Evolutionary conservation across 2,113 vertebrate genomes (phyloP), one percentile per base, ranked within the genome.

Genomic region (Chauna torquata): DNA sequence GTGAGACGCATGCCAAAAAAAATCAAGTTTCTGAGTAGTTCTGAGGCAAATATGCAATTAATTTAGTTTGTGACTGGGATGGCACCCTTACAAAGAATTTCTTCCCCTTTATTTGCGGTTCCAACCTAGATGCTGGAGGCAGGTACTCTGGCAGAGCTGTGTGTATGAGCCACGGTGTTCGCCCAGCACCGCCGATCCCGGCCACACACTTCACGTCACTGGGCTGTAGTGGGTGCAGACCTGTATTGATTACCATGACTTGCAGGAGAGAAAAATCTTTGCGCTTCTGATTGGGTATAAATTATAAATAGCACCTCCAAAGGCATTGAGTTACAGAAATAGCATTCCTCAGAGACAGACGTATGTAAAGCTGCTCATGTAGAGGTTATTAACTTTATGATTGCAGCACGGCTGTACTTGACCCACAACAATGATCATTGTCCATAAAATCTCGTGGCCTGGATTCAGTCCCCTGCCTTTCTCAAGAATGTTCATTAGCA

Each of bases 321-420:
- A 98, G 97, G 88, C 97, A 94, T 82, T 94, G 93, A 97, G 97
- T 98, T 92, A 80, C 85, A 94, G 91, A 96, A 98, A 95, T 95
- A 95, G 78, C 96, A 92, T 96, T 97, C 96, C 98, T 98, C 95
- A 52, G 92, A 95, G 94, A 88, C 94, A 94, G 96, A 91, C 91
- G 45, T 97, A 97, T 97, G 96, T 98, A 98, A 98, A 96, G 84
- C 96, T 98, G 97, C 97, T 97, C 68, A 77, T 88, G 54, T 94
- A 95, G 97, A 97, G 89, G 94, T 98, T 98, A 98, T 99, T 98
- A 98, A 98, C 98, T 98, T 97, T 94, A 96, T 98, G 97, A 98
- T 98, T 98, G 97, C 94, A 89, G 91, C 96, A 95, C 97, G 97
- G 97, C 96, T 98, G 96, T 98, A 98, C 97, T 98, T 99, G 98